These are phyloP conservation scores for Henricia sp. DNA, from an alignment of 53 echinoderm and acorn worm species.

Conservation along the genomic window DNA sequence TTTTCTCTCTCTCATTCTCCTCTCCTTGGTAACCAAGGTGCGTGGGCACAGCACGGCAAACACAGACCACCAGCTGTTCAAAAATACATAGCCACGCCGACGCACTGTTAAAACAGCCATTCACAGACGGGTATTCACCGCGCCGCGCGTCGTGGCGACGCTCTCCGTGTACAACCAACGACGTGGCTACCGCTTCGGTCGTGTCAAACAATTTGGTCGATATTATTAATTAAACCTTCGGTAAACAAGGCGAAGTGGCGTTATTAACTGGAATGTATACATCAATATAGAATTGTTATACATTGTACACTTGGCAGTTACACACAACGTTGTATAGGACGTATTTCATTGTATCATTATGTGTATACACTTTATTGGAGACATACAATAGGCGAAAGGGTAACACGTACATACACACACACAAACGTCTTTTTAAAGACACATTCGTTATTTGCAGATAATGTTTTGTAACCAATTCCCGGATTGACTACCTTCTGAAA, in stretches of 20 bases:
- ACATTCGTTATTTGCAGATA: too few relatives aligned
- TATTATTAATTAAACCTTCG: conserved; percentile 45
- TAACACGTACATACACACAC: too few relatives aligned
- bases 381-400: too few relatives aligned
- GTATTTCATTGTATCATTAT: too few relatives aligned
- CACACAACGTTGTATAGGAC: too few relatives aligned
- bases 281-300: too few relatives aligned
- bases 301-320: too few relatives aligned
- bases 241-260: conserved; percentile 10
- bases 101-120: conserved; percentile 23
- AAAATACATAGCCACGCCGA: not conserved
- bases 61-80: conserved; percentile 28
- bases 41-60: conserved; percentile 20
- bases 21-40: conserved; percentile 20
- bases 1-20: too few relatives aligned
- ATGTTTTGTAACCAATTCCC: too few relatives aligned
- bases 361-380: too few relatives aligned
- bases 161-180: not conserved
- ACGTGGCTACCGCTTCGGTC: not conserved
- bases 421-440: too few relatives aligned
- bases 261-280: conserved; percentile 32
- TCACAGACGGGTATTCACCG: not conserved
- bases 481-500: too few relatives aligned
- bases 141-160: not conserved
- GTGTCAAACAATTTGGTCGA: not conserved